Conservation (phyloP, 2,888 invertebrate genomes). For the Andricus quercusramuli region DNA sequence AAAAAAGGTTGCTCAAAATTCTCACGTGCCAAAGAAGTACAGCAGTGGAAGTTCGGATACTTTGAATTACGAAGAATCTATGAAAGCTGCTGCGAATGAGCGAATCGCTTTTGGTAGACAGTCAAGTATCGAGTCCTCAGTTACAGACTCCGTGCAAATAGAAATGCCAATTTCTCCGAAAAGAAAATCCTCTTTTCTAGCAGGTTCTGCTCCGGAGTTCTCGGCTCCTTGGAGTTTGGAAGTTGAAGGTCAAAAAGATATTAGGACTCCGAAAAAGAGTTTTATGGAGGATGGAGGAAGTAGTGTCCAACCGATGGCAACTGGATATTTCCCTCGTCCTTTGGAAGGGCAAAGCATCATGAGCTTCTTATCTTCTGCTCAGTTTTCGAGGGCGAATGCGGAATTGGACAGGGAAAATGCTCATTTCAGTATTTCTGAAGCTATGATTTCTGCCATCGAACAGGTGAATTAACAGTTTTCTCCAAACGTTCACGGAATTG, state of each 20-base stretch:
- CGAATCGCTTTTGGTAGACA: constrained; percentile 18
- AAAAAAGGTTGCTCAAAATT: constrained; percentile 48
- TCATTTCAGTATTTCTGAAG: constrained; percentile 91
- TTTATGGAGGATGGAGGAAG: constrained; percentile 83
- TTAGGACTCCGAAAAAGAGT: constrained; percentile 80
- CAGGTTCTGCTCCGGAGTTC: constrained; percentile 71
- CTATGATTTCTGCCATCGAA: constrained; percentile 90
- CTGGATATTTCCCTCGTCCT: constrained; percentile 83
- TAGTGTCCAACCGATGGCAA: constrained; percentile 82
- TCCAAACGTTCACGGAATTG: not conserved
- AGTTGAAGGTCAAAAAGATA: constrained; percentile 79
- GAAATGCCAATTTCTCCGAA: constrained; percentile 46
- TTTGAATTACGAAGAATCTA: constrained; percentile 61
- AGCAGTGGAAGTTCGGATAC: constrained; percentile 66
- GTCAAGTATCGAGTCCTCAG: not conserved
- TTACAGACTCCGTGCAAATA: constrained; percentile 54
- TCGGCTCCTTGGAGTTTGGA: constrained; percentile 66
- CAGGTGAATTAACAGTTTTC: constrained; percentile 76
- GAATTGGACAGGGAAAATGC: constrained; percentile 92
- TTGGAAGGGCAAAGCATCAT: constrained; percentile 86
- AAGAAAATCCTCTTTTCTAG: constrained; percentile 60
- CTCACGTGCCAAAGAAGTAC: constrained; percentile 26
- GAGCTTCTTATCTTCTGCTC: constrained; percentile 86
- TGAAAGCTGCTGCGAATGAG: constrained; percentile 48
- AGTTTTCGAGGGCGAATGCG: constrained; percentile 86